Evolutionary conservation across 37 sponge, comb jelly and placozoan species (phyloP).

Genomic region (Amphimedon queenslandica): DNA sequence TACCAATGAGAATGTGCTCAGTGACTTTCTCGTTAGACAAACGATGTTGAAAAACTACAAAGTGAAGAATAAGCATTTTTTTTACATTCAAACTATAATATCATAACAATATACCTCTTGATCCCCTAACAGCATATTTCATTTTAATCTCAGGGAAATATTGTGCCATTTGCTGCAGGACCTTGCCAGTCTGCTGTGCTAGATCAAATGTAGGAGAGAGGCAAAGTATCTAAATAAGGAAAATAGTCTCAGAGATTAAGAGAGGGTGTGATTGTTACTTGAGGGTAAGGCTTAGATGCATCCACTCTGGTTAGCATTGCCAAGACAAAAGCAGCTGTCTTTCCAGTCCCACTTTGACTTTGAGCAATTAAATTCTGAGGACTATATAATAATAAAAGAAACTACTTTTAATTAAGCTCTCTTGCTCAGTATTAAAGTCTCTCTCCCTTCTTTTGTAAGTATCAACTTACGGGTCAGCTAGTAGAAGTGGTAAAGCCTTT

Average conservation of each 20-base stretch:
- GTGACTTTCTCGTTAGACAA: slow-evolving; percentile 5
- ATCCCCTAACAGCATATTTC: slow-evolving; percentile 75
- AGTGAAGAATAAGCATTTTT: no score
- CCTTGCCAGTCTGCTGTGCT: no score
- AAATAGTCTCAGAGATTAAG: slow-evolving; percentile 21
- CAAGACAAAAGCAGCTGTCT: no score
- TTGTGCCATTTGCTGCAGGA: slow-evolving; percentile 73
- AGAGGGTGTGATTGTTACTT: slow-evolving; percentile 79
- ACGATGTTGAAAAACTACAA: no score
- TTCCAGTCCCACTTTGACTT: no score
- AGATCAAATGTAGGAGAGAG: no score
- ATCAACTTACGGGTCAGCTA: slow-evolving; percentile 81
- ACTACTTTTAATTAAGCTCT: slow-evolving; percentile 92
- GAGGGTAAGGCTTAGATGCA: no score
- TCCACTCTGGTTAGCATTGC: no score
- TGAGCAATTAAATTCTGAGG: no score
- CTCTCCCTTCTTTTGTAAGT: slow-evolving; percentile 19
- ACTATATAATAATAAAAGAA: slow-evolving; percentile 69
- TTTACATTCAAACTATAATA: no score
- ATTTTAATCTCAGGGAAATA: slow-evolving; percentile 53
- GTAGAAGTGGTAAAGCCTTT: no score
- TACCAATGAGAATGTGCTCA: slow-evolving; percentile 87
- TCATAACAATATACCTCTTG: slow-evolving; percentile 20
- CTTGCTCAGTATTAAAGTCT: slow-evolving; percentile 93
- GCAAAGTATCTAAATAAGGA: no score